Base-by-base conservation (phyloP, 2,888 invertebrate genomes). In the Salpingus planirostris region DNA sequence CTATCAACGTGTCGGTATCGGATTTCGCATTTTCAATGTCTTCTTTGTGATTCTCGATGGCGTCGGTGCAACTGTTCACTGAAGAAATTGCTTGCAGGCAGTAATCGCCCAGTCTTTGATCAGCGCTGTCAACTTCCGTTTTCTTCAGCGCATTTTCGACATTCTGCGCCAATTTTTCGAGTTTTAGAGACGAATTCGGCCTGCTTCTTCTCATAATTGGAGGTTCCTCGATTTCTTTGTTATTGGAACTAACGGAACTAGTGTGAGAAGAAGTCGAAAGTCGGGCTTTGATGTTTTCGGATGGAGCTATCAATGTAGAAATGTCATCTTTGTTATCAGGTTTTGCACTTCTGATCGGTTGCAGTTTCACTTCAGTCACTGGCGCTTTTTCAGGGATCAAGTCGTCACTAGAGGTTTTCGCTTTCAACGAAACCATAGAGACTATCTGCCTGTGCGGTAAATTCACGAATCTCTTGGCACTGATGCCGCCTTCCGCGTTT, bases 211-310 rank as follows among this genome's bases (percentile, higher is more conserved):
- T 11, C 31, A 18, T 15, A 27, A 11, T 27, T 23, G 10, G 13
- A 7, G 24, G 11, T 15, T 15, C 13, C 8, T 26, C 23, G 15
- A 15, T 10, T 5, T 31, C 11, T 22, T 23, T 11, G 3, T 34
- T 21, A n/a, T n/a, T 25, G 8, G 14, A 24, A 2, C 24, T 12
- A 14, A 18, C 5, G 5, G 5, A 5, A 18, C 18, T 5, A 8
- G 5, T 5, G 5, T 18, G 18, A 2, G 66, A 57, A 12, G 69
- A 58, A 18, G 68, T 67, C 2, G 73, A 69, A 60, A 74, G 67
- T 13, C 74, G 69, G 22, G 73, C 70, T 60, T 70, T 71, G 1
- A 74, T 70, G 11, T 67, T 69, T 55, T 73, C 71, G 1, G 70
- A 68, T 6, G 74, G 60, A 27, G 71, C 69, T 23, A 64, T 57